phyloP scores from a whole-genome alignment of 2,113 vertebrate species.

The Plecturocebus donacophilus region DNA sequence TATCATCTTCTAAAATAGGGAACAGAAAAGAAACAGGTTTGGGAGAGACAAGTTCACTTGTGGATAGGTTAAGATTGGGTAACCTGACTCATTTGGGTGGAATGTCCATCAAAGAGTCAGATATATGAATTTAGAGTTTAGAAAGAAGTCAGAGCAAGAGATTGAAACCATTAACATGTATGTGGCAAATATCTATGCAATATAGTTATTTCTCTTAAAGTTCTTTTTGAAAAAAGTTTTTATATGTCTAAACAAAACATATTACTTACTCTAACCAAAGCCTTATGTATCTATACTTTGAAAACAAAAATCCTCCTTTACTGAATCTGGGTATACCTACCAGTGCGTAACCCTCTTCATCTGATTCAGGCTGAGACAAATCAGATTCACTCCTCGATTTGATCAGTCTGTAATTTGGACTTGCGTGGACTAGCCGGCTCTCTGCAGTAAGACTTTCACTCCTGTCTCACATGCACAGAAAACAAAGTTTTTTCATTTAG shows the following conservation, averaged over 20 bases:
- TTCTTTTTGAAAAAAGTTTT: conserved; percentile 6
- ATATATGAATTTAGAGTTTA: background rate
- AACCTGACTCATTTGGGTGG: background rate
- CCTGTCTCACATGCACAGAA: conserved; percentile 82
- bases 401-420: conserved; percentile 92
- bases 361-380: conserved; percentile 97
- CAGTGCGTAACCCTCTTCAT: conserved; percentile 94
- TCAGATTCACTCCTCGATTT: conserved; percentile 98
- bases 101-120: background rate
- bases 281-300: background rate
- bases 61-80: background rate
- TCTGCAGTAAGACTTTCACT: conserved; percentile 98
- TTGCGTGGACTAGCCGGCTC: conserved; percentile 91
- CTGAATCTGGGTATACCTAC: conserved; percentile 82
- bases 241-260: background rate
- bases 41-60: conserved; percentile 3
- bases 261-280: conserved; percentile 43
- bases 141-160: conserved; percentile 42
- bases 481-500: conserved; percentile 62
- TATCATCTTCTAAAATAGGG: background rate
- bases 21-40: background rate
- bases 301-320: conserved; percentile 53
- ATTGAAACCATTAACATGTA: conserved; percentile 25
- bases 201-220: conserved; percentile 31
- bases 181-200: conserved; percentile 9